Evolutionary conservation across 2,888 invertebrate genomes (phyloP), one percentile per base, ranked within the genome.

Genomic region (Drosophila neotestacea): DNA sequence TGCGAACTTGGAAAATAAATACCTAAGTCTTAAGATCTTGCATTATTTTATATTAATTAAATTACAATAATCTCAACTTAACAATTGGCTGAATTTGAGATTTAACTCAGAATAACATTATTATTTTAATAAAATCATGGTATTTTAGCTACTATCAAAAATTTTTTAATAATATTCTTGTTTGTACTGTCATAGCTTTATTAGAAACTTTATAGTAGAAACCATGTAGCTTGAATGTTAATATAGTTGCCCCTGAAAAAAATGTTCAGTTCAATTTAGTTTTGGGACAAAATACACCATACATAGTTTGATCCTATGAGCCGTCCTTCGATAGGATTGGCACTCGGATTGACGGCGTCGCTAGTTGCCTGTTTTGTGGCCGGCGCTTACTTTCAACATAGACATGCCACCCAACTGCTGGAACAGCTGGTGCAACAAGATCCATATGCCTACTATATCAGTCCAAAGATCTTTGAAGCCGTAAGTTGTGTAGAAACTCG

Each of bases 361-460:
- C 27, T 79, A 2, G 42, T 51, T 27, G 59, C 55, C 13, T 82
- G 78, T 39, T 86, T 91, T 44, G 46, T 78, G 52, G 77, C 79
- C 16, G 91, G 89, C 10, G 60, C 70, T 32, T 91, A 86, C 46
- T 81, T 79, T 42, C 90, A 91, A 27, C 91, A 91, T 48, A 27
- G 47, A 1, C 71, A 86, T 61, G 79, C 85, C 9, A 59, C 58
- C 6, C 60, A 61, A 6, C 72, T 55, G 4, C 28, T 91, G 30
- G 67, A 77, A 4, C 38, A 72, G 34, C 58, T 90, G n/a, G 60
- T 83, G 13, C 70, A 81, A 54, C 71, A 54, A 4, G 81, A 90
- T 81, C 90, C 87, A 2, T 90, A 91, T 59, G 91, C 85, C 59
- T 90, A 78, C 64, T 79, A 81, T 44, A 59, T 90, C 27, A 83